Conservation (phyloP, 2,797 vertebrate genomes). For the Peromyscus aztecus region DNA sequence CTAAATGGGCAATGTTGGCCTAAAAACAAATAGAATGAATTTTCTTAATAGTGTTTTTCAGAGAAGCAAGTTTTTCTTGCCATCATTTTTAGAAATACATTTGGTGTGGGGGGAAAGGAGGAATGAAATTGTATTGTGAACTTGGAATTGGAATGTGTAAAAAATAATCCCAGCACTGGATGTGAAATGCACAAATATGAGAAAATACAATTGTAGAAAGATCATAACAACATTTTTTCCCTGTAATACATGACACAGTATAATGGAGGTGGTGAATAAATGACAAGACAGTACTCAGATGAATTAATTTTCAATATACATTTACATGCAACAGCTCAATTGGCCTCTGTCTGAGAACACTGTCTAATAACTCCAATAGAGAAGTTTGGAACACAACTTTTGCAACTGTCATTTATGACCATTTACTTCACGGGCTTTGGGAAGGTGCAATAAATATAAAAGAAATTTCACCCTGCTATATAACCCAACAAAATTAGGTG, state of each 20-base stretch:
- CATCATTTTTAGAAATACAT: slow-evolving; percentile 69
- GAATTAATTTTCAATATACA: slow-evolving; percentile 25
- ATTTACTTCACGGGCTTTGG: slow-evolving; percentile 60
- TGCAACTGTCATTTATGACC: slow-evolving; percentile 74
- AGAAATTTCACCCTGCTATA: slow-evolving; percentile 72
- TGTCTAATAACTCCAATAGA: neutral
- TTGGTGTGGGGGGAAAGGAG: slow-evolving; percentile 17
- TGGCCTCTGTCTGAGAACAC: neutral
- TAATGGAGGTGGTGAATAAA: neutral
- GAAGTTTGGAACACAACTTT: slow-evolving; percentile 50
- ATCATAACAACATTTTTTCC: slow-evolving; percentile 36
- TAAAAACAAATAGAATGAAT: slow-evolving; percentile 75
- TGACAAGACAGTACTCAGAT: neutral
- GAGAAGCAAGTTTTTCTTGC: slow-evolving; percentile 70
- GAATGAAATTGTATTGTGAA: slow-evolving; percentile 55
- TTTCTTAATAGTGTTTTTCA: slow-evolving; percentile 74
- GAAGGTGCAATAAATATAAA: slow-evolving; percentile 73
- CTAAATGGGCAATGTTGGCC: slow-evolving; percentile 66
- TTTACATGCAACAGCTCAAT: slow-evolving; percentile 8
- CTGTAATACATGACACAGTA: neutral
- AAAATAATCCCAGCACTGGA: slow-evolving; percentile 51
- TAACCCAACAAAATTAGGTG: slow-evolving; percentile 71
- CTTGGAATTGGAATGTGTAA: slow-evolving; percentile 61
- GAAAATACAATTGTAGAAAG: slow-evolving; percentile 59
- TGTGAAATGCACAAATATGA: slow-evolving; percentile 51